Evolutionary conservation across 2,888 invertebrate species (phyloP), one percentile per base, ranked within the genome.

Genomic region (Epinotia bilunana): DNA sequence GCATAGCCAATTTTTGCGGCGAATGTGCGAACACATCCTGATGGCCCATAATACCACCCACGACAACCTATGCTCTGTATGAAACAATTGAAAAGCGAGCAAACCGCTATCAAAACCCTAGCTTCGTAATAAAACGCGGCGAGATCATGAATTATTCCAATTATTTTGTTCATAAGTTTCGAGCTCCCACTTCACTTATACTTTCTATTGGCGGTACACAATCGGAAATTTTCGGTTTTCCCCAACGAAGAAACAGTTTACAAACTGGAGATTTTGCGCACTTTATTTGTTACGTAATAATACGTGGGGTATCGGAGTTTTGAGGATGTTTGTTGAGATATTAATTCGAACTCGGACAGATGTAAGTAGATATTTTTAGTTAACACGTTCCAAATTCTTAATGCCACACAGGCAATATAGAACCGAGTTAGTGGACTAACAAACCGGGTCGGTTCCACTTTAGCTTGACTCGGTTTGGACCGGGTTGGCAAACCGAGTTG

Each of bases 81-180:
- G 13, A 13, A n/a, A 64, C 49, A 46, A 57, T 7, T 18, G 43
- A 33, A n/a, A 23, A 39, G 7, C 39, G 39, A 46, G n/a, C 57
- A 60, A 23, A 60, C 58, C 69, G 11, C 23, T 43, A 46, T 13
- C 6, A 6, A 58, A 46, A 58, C 0, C 58, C 12, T 46, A 69
- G 23, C 68, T 58, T 23, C 28, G n/a, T 28, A 16, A 58, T 23
- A 55, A 20, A 60, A 69, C n/a, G n/a, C 11, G 57, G 12, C 23
- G 46, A 43, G 28, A 46, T 43, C 43, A 69, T 74, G 69, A 74
- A 69, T 74, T 68, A 69, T 69, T 74, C 69, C 69, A 74, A 74
- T 74, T 69, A 74, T 69, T 74, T 74, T n/a, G 20, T 57, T 63
- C 33, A 57, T 20, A 63, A 74, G 43, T 74, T 57, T 57, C 23